A percentile compares a stretch with the other conserved stretches of the same genome.
Conservation (phyloP, 2,888 invertebrate species). For the Epicampocera succincta region DNA sequence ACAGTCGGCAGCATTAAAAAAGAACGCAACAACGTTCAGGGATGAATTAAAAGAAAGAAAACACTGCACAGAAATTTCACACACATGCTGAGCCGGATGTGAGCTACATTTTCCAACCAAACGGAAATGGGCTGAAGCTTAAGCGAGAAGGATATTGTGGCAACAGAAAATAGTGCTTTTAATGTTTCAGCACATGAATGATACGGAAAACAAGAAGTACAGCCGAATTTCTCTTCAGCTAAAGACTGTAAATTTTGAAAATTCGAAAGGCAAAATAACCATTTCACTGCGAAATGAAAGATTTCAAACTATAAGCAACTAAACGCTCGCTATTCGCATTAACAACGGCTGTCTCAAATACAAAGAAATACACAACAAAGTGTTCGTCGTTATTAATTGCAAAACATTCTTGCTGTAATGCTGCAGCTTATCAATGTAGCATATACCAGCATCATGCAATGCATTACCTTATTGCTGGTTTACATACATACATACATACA, state of each 20-base stretch:
- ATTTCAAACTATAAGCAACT: too few species aligned
- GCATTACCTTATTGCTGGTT: neutral
- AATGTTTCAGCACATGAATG: conserved; percentile 26
- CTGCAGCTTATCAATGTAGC: conserved; percentile 1
- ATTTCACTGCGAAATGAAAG: too few species aligned
- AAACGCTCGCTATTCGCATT: too few species aligned
- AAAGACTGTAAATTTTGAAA: neutral
- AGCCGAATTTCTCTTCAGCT: neutral
- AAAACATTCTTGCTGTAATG: conserved; percentile 11
- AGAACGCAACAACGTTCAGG: conserved; percentile 7
- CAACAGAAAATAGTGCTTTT: conserved; percentile 41
- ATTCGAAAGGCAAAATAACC: too few species aligned
- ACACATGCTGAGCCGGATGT: conserved; percentile 66
- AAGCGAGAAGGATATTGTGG: conserved; percentile 63
- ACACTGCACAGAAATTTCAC: conserved; percentile 52
- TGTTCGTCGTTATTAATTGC: neutral
- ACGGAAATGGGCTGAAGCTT: conserved; percentile 66
- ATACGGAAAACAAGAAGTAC: conserved; percentile 11
- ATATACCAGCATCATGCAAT: neutral
- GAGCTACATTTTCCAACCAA: conserved; percentile 62
- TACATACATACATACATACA: too few species aligned
- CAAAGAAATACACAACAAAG: too few species aligned
- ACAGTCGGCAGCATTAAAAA: conserved; percentile 17
- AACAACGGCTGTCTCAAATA: too few species aligned
- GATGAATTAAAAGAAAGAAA: conserved; percentile 25